Evolutionary conservation across 2,888 invertebrate genomes (phyloP), one percentile per base, ranked within the genome.

Genomic region (Hermaeophaga mercurialis): DNA sequence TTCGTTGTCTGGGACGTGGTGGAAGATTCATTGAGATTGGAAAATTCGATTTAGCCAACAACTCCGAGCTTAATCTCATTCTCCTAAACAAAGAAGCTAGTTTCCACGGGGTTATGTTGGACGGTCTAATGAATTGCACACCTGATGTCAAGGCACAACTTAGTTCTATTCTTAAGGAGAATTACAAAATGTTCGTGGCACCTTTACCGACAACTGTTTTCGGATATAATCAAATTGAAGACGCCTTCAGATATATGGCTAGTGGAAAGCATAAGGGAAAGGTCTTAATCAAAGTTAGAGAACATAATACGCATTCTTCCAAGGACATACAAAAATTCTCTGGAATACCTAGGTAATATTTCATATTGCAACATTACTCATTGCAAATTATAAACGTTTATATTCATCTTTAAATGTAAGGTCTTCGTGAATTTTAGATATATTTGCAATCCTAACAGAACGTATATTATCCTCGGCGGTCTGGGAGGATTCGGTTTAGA

Each of bases 401-500:
- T n/a, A n/a, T n/a, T n/a, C n/a, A n/a, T n/a, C n/a, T n/a, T n/a
- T n/a, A n/a, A n/a, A n/a, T n/a, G n/a, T n/a, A n/a, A n/a, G n/a
- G n/a, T n/a, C n/a, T n/a, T n/a, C n/a, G n/a, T n/a, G n/a, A n/a
- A n/a, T n/a, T n/a, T n/a, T n/a, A 82, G 83, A 64, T 83, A 80
- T 69, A 79, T 77, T 54, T 78, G 89, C 79, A 67, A 75, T 7
- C 72, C 75, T 12, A 72, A 81, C 66, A 66, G 79, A 70, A 58
- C 81, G 9, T 84, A 90, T 77, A 70, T 90, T 0, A 81, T 90
- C 5, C 80, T 87, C 0, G 90, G 90, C 9, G 95, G 96, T 39
- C 81, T 96, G 0, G 96, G 96, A 36, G 96, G 96, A 0, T 93
- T 96, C 72, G 96, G 96, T 3, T 79, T 96, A 44, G 96, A 96